Percentiles rank a stretch among this genome's conserved stretches.
phyloP scores from a whole-genome alignment of 2,797 vertebrate genomes.

The Lates japonicus region DNA sequence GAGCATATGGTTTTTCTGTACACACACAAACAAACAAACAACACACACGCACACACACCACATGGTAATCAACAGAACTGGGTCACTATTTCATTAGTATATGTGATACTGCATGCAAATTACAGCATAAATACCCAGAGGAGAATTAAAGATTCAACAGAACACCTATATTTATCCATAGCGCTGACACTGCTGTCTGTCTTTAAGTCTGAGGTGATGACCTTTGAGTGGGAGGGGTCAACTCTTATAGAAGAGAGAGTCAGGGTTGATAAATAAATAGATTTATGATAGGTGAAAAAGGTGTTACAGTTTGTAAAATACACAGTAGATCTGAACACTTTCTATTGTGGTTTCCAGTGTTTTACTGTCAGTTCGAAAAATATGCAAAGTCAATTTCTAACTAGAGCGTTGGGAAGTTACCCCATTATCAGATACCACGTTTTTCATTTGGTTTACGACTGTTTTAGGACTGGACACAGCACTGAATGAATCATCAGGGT shows the following conservation, averaged over 20 bases:
- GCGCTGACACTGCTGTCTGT: neutral
- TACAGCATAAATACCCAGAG: neutral
- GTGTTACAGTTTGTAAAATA: neutral
- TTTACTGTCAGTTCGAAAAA: neutral
- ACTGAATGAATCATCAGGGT: neutral
- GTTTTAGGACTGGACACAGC: neutral
- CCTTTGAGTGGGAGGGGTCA: conserved; percentile 13
- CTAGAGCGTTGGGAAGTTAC: no score
- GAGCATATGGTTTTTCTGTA: neutral
- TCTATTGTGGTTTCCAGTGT: neutral
- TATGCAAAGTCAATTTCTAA: neutral
- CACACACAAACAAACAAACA: neutral
- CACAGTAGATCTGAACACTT: neutral
- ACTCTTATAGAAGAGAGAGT: neutral
- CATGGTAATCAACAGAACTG: neutral
- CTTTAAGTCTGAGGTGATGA: neutral
- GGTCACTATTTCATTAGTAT: conserved; percentile 5
- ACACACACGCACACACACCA: conserved; percentile 1
- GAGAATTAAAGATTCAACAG: neutral
- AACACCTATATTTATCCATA: neutral
- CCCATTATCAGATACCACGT: neutral
- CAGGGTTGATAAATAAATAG: neutral
- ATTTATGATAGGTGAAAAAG: neutral
- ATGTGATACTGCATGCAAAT: neutral
- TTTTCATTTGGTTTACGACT: neutral